Percentiles rank a stretch among this genome's conserved stretches.
phyloP scores from a whole-genome alignment of 2,888 invertebrate genomes.

The Acrocyrtus sp. region DNA sequence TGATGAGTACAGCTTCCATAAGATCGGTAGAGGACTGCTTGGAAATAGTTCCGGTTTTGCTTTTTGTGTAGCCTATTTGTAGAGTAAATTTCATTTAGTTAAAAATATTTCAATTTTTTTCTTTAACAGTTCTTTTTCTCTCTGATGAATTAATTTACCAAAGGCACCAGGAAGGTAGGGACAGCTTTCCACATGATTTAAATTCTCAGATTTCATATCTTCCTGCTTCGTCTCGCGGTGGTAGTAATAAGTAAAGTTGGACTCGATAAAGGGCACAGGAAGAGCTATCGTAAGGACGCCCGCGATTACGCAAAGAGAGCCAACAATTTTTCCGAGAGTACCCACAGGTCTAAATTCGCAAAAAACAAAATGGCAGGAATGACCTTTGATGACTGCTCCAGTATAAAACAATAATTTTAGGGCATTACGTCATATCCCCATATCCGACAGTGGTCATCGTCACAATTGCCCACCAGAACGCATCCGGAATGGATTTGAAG shows the following conservation, averaged over 20 bases:
- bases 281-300: conserved; percentile 99
- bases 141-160: too few species aligned
- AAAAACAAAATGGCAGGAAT: not conserved
- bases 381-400: conserved; percentile 68
- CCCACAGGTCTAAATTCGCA: not conserved
- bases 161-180: conserved; percentile 94
- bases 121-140: too few species aligned
- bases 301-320: conserved; percentile 98
- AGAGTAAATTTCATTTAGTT: too few species aligned
- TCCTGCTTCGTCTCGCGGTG: conserved; percentile 99
- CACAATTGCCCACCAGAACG: conserved; percentile 95
- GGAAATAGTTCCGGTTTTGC: too few species aligned
- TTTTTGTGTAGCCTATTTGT: too few species aligned
- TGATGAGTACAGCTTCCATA: too few species aligned
- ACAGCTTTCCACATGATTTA: conserved; percentile 97
- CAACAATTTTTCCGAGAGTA: conserved; percentile 99
- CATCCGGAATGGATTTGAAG: conserved; percentile 97
- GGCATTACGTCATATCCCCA: conserved; percentile 89
- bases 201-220: conserved; percentile 98
- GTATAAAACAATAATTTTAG: conserved; percentile 86
- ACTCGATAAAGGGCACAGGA: conserved; percentile 96
- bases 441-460: conserved; percentile 99
- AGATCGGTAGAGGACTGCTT: too few species aligned
- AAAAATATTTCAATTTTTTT: too few species aligned
- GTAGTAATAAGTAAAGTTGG: conserved; percentile 99